phyloP scores from a whole-genome alignment of 2,797 vertebrate species.

The Falco cherrug region DNA sequence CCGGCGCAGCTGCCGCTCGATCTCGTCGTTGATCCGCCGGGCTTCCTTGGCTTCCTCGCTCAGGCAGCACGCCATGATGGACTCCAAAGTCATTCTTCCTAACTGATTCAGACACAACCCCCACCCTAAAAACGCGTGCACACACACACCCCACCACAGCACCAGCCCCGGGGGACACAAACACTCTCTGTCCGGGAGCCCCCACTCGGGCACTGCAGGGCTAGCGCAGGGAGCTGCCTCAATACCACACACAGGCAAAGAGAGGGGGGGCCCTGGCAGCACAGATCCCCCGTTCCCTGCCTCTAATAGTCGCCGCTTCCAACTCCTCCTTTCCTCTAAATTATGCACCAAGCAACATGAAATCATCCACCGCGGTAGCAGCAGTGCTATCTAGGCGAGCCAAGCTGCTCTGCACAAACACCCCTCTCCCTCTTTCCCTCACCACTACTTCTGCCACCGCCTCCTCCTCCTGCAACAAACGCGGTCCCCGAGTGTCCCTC shows the following conservation, averaged over 20 bases:
- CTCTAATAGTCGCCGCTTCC: slow-evolving; percentile 33
- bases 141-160: slow-evolving; percentile 45
- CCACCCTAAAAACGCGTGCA: slow-evolving; percentile 69
- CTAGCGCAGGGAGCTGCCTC: neutral
- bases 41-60: slow-evolving; percentile 96
- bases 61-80: slow-evolving; percentile 98
- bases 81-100: slow-evolving; percentile 92
- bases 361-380: slow-evolving; percentile 43
- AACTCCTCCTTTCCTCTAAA: slow-evolving; percentile 37
- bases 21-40: slow-evolving; percentile 92
- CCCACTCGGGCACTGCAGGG: neutral
- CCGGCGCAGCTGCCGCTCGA: slow-evolving; percentile 83
- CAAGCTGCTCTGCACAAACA: neutral
- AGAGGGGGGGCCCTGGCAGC: neutral
- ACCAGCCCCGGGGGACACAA: slow-evolving; percentile 39
- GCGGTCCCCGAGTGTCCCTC: neutral
- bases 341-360: slow-evolving; percentile 53
- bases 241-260: neutral
- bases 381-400: neutral
- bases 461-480: neutral
- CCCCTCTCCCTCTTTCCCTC: neutral
- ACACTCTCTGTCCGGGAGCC: slow-evolving; percentile 54
- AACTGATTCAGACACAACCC: slow-evolving; percentile 68
- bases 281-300: neutral
- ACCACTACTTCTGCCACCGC: neutral